Evolutionary conservation across 1,140 invertebrate genomes (phyloP).

Genomic region (Epicauta chinensis): DNA sequence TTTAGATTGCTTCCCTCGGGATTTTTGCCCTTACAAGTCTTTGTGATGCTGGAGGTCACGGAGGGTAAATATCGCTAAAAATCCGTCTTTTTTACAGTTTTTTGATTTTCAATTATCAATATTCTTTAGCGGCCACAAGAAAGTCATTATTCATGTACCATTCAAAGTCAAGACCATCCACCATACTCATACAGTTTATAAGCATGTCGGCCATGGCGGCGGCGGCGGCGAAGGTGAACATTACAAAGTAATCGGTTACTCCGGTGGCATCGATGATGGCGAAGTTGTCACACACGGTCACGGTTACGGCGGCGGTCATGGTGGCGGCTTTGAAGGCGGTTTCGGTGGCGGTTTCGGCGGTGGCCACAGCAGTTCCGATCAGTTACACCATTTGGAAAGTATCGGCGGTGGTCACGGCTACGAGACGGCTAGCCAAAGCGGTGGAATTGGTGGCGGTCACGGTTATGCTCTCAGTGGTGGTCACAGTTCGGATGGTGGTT

Average conservation of each 20-base stretch:
- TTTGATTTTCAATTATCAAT: not conserved
- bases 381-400: constrained; percentile 6
- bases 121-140: constrained; percentile 44
- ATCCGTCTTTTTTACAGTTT: not conserved
- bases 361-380: constrained; percentile 23
- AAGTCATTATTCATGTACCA: constrained; percentile 55
- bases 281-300: constrained; percentile 25
- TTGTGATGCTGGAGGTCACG: constrained; percentile 24
- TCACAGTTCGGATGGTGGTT: constrained; percentile 2
- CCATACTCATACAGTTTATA: constrained; percentile 54
- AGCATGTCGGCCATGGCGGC: constrained; percentile 44
- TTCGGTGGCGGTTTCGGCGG: constrained; percentile 26
- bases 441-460: constrained; percentile 8
- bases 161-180: constrained; percentile 53
- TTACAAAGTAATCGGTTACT: constrained; percentile 42
- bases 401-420: constrained; percentile 18
- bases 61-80: constrained; percentile 7
- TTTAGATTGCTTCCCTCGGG: constrained; percentile 33
- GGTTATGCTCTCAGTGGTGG: constrained; percentile 7
- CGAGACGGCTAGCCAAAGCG: constrained; percentile 5
- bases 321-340: constrained; percentile 18
- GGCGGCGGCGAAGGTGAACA: constrained; percentile 42
- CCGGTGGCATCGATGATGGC: constrained; percentile 37
- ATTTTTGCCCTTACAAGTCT: constrained; percentile 27
- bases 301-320: constrained; percentile 26